phyloP scores from a whole-genome alignment of 2,113 vertebrate genomes.

The Neolamprologus tretocephalus region DNA sequence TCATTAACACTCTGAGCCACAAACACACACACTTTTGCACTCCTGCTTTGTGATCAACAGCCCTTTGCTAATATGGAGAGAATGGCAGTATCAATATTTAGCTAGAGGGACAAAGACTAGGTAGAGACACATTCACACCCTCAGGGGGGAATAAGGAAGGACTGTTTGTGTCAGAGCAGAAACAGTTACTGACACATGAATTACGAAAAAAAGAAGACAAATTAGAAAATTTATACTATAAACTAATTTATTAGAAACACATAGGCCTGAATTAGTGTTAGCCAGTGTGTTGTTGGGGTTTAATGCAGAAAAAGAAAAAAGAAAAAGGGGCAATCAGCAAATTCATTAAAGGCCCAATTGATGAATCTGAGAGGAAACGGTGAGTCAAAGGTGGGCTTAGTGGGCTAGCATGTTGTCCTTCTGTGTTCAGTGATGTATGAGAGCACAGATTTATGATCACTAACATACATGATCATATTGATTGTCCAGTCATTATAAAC shows the following conservation, averaged over 20 bases:
- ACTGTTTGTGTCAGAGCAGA: background rate
- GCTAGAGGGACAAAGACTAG: slow-evolving; percentile 5
- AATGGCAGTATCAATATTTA: slow-evolving; percentile 53
- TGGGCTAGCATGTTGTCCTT: background rate
- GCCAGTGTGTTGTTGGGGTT: background rate
- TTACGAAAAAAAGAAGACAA: background rate
- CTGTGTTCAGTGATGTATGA: background rate
- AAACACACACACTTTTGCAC: slow-evolving; percentile 9
- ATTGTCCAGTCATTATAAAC: background rate
- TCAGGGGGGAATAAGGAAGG: background rate
- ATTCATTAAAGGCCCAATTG: background rate
- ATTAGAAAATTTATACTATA: background rate
- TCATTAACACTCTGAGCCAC: slow-evolving; percentile 44
- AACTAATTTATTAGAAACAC: background rate
- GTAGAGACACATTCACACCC: background rate
- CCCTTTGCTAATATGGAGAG: slow-evolving; percentile 40
- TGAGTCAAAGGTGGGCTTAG: background rate
- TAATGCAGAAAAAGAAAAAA: background rate
- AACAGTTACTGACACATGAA: background rate
- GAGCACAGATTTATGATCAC: background rate
- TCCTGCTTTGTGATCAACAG: slow-evolving; percentile 49
- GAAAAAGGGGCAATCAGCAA: background rate
- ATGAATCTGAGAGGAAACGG: background rate
- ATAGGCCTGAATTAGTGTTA: background rate
- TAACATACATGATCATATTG: background rate